Percentiles rank a stretch among this genome's conserved stretches.
phyloP scores from a whole-genome alignment of 2,888 invertebrate species.

The Auanema sp. region DNA sequence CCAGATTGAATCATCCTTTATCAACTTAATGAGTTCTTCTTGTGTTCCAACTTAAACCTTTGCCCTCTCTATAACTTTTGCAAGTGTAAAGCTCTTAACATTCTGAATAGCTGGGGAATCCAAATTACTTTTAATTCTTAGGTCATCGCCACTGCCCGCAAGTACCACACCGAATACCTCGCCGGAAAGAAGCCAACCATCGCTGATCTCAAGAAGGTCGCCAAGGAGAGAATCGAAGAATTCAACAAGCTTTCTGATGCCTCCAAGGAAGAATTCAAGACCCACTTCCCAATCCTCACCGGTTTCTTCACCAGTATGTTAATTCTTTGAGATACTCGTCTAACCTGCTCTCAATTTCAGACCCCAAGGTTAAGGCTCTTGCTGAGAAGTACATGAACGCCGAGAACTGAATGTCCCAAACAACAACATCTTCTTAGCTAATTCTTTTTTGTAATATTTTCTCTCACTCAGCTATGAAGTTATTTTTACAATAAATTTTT shows the following conservation, averaged over 20 bases:
- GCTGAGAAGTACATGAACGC: neutral
- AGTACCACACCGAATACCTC: conserved; percentile 48
- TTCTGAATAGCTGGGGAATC: neutral
- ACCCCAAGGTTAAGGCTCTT: no score
- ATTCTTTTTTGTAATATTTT: neutral
- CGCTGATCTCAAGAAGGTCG: conserved; percentile 42
- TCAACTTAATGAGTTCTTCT: neutral
- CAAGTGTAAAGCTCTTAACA: neutral
- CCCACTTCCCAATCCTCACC: conserved; percentile 58
- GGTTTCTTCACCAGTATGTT: conserved; percentile 48
- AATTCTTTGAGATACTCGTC: neutral
- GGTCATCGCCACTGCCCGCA: conserved; percentile 51
- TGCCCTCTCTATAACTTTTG: neutral
- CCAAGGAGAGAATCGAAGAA: conserved; percentile 21
- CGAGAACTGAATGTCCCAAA: neutral
- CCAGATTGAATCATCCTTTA: no score
- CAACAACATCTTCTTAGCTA: conserved; percentile 4
- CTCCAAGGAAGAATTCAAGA: conserved; percentile 52
- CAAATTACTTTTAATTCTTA: conserved; percentile 4
- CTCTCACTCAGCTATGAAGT: neutral
- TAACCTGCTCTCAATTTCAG: no score
- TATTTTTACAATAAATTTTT: neutral
- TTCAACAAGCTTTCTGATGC: conserved; percentile 37
- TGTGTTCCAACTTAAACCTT: neutral
- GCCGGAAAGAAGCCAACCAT: conserved; percentile 56